phyloP scores from a whole-genome alignment of 2,888 invertebrate genomes.

The Clusia tigrina region DNA sequence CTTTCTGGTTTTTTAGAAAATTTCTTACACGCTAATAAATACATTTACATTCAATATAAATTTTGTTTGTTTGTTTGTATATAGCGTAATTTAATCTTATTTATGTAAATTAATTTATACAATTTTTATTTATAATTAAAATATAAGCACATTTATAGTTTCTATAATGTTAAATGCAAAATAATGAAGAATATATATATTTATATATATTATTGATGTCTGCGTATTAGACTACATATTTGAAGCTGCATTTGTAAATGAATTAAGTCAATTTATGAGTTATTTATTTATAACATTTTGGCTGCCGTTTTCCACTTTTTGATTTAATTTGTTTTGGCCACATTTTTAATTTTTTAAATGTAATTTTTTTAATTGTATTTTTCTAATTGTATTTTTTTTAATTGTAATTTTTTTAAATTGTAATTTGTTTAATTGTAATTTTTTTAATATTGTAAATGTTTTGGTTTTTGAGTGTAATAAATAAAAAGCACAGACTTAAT shows the following conservation, averaged over 20 bases:
- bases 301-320: not conserved
- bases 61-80: not conserved
- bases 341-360: not conserved
- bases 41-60: conserved; percentile 32
- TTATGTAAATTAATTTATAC: not conserved
- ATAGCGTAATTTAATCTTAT: not conserved
- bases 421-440: conserved; percentile 27
- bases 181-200: too few species aligned
- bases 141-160: too few species aligned
- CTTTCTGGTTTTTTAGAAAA: conserved; percentile 36
- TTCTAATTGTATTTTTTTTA: not conserved
- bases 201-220: too few species aligned
- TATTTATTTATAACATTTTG: too few species aligned
- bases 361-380: not conserved
- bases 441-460: conserved; percentile 14
- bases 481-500: conserved; percentile 1
- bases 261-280: too few species aligned
- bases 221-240: too few species aligned
- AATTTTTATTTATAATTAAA: not conserved
- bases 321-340: not conserved
- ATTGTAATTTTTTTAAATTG: not conserved
- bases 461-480: not conserved
- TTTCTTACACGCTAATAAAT: conserved; percentile 42
- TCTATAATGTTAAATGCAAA: too few species aligned
- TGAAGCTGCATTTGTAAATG: too few species aligned